Evolutionary conservation across 2,113 vertebrate species (phyloP), one percentile per base, ranked within the genome.

Genomic region (Corythoichthys intestinalis): DNA sequence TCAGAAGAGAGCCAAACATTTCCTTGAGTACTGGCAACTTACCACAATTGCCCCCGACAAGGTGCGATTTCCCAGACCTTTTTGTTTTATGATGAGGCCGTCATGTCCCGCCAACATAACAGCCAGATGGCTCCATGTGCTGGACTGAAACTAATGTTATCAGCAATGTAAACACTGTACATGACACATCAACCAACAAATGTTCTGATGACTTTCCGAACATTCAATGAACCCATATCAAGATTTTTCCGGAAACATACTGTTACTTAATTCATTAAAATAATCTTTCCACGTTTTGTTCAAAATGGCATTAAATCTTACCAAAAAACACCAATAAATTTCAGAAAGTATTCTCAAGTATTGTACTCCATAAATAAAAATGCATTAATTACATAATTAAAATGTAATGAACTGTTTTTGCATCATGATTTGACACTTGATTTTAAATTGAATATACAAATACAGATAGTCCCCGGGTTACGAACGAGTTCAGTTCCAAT

Each of bases 71-170:
- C 46, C 63, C 35, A 12, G 56, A 53, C 52, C 70, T 73, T 65
- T 13, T 69, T 13, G 41, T 66, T 81, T 72, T 76, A 35, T 17
- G 2, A 66, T 39, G 68, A 20, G 1, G 41, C 54, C 66, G 49
- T 67, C 76, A 60, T 28, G 60, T 44, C 41, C 41, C 41, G 41
- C 41, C 41, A 44, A 8, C 57, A 73, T 74, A 13, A 74, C 65
- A 53, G 53, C 63, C 79, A 86, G 84, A 86, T 82, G 77, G 67
- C 47, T 11, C 54, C 58, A 62, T 62, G 50, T 72, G 50, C 61
- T 48, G 28, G 34, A 70, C 39, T 66, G 58, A 72, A 52, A 70
- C 12, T 1, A 73, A 63, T 47, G 58, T 69, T 62, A 41, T 71
- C 38, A 69, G 54, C 64, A 65, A 38, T 59, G 60, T 49, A 53